Conservation (phyloP, 2,888 invertebrate genomes). For the Cryptocephalus moraei region DNA sequence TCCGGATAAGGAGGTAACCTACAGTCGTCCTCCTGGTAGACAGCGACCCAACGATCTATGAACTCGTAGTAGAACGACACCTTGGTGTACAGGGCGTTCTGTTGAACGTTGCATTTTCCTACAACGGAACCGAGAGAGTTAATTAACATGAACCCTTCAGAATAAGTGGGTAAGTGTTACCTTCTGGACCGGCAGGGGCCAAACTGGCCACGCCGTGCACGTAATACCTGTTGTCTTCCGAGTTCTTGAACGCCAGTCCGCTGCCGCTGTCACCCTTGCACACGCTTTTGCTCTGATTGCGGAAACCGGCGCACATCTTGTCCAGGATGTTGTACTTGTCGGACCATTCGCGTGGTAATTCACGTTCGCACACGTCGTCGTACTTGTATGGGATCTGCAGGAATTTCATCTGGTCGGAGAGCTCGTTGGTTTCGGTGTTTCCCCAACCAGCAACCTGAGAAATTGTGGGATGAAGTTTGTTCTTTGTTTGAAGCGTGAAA, state of each 20-base stretch:
- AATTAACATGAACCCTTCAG: background rate
- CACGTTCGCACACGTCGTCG: slow-evolving; percentile 8
- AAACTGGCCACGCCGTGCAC: slow-evolving; percentile 14
- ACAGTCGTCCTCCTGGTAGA: slow-evolving; percentile 11
- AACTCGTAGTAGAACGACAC: slow-evolving; percentile 11
- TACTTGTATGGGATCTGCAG: slow-evolving; percentile 13
- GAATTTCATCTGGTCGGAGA: slow-evolving; percentile 9
- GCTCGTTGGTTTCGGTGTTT: slow-evolving; percentile 5
- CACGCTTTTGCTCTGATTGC: slow-evolving; percentile 8
- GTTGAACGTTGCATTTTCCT: slow-evolving; percentile 9
- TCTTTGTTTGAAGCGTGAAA: too few species aligned
- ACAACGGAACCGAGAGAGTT: background rate
- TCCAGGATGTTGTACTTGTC: slow-evolving; percentile 11
- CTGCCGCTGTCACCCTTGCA: slow-evolving; percentile 15
- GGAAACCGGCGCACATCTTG: slow-evolving; percentile 15
- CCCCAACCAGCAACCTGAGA: slow-evolving; percentile 14
- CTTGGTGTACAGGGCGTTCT: slow-evolving; percentile 12
- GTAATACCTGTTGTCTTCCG: slow-evolving; percentile 12
- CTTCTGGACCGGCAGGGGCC: slow-evolving; percentile 3
- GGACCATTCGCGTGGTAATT: slow-evolving; percentile 10
- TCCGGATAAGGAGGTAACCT: slow-evolving; percentile 10
- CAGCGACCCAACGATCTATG: slow-evolving; percentile 8
- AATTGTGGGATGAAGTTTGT: background rate
- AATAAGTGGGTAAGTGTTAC: too few species aligned
- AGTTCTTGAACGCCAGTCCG: slow-evolving; percentile 11